Base-by-base conservation (phyloP, 1,140 invertebrate genomes). In the Leptinotarsa undecemlineata region DNA sequence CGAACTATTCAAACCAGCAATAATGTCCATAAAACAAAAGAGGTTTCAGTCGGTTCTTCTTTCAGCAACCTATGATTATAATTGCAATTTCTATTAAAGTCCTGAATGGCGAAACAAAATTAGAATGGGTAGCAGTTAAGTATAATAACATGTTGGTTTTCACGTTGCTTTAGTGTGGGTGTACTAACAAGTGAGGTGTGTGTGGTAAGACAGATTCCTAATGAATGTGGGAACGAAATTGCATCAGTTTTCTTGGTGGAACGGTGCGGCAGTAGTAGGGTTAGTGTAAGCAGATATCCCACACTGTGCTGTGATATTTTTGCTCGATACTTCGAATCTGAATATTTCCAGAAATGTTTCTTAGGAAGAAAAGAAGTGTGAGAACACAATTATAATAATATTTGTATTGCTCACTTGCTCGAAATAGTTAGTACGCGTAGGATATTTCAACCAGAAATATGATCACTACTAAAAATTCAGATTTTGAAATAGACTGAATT, bases 111-210 rank as follows among this genome's bases (percentile, higher is more conserved):
- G 68, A 70, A 70, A 70, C 68, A 60, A 70, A 70, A 70, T 70
- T 70, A 60, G 51, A 70, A 70, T 70, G 68, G 21, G 68, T 70
- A 70, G 68, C 68, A 60, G 68, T 70, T 70, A 57, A 70, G 48
- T 57, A 51, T 70, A 70, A 70, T 70, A 70, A 70, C 68, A 70
- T 70, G 68, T 51, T 70, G 68, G 68, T 70, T 70, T 70, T 70
- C 68, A 70, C 68, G 68, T 70, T 70, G 68, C 47, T 33, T 20
- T 47, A 47, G 68, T 70, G 68, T 70, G 68, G 68, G 68, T 70
- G 21, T 70, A 70, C 68, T 70, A 70, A 70, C 68, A 70, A 70
- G 68, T 70, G 68, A 70, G 68, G 68, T 70, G 48, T 70, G 67
- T 48, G 47, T 60, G 68, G 68, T n/a, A 70, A 70, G 48, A 48